phyloP scores from a whole-genome alignment of 35 echinoderm and acorn worm genomes.

The Antedon bifida region DNA sequence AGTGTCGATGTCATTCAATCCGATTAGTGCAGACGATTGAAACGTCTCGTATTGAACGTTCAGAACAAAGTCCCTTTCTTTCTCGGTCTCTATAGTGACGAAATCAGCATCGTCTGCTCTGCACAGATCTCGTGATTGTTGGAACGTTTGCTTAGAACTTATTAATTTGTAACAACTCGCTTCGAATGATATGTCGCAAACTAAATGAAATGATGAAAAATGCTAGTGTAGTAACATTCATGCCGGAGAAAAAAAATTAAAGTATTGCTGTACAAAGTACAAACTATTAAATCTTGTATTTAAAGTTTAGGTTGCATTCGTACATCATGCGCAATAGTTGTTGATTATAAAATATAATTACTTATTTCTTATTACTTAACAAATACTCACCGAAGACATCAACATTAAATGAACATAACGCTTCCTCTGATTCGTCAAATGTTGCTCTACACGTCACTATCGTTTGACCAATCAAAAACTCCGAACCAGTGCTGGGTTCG shows the following conservation, averaged over 20 bases:
- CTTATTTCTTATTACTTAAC: too few relatives aligned
- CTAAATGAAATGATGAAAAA: background rate
- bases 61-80: background rate
- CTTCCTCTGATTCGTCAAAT: background rate
- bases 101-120: background rate
- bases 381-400: background rate
- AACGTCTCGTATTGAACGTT: background rate
- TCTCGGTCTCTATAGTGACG: background rate
- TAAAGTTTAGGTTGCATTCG: too few relatives aligned
- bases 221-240: too few relatives aligned
- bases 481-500: background rate
- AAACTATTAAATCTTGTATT: too few relatives aligned
- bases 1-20: background rate
- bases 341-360: too few relatives aligned
- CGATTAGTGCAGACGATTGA: background rate
- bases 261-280: too few relatives aligned
- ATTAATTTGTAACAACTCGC: background rate
- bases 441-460: background rate
- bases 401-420: background rate
- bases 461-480: background rate
- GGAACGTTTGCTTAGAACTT: background rate
- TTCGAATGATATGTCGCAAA: background rate
- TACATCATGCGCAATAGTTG: too few relatives aligned
- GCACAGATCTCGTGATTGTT: background rate
- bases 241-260: too few relatives aligned